Evolutionary conservation across 2,888 invertebrate genomes (phyloP).

Genomic region (Tiliacea citrago): DNA sequence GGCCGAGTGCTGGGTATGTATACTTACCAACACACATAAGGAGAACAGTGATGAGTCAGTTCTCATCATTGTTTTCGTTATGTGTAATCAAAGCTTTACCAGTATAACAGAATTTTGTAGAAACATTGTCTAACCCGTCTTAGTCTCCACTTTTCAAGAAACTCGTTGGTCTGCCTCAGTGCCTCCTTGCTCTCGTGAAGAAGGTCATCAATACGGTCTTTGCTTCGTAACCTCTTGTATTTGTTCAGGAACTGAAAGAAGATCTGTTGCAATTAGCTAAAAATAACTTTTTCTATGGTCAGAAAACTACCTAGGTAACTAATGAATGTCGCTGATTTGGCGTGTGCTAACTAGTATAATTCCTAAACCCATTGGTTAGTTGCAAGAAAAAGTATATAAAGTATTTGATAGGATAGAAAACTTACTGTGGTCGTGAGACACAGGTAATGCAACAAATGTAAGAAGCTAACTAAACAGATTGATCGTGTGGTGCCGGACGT

Average conservation of each 20-base stretch:
- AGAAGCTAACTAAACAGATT: no score
- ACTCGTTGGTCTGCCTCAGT: constrained; percentile 80
- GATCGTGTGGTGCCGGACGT: no score
- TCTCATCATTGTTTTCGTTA: background rate
- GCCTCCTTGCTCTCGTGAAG: constrained; percentile 81
- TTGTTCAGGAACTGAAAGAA: constrained; percentile 79
- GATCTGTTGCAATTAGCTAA: background rate
- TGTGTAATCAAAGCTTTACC: background rate
- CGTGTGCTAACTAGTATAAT: background rate
- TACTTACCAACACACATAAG: no score
- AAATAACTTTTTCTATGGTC: background rate
- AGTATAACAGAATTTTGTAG: background rate
- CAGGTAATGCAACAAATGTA: background rate
- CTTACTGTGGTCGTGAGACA: background rate
- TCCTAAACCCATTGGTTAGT: background rate
- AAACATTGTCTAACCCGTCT: constrained; percentile 72
- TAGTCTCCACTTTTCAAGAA: constrained; percentile 82
- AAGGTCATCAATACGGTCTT: constrained; percentile 80
- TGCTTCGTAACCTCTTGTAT: constrained; percentile 75
- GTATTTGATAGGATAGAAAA: background rate
- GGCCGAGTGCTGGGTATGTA: no score
- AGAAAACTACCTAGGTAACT: no score
- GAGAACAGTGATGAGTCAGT: no score
- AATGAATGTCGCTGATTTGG: background rate
- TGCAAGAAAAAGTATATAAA: background rate